These are phyloP conservation scores for Apodemia mormo DNA, from an alignment of 2,888 invertebrate species.

Conservation along the genomic window DNA sequence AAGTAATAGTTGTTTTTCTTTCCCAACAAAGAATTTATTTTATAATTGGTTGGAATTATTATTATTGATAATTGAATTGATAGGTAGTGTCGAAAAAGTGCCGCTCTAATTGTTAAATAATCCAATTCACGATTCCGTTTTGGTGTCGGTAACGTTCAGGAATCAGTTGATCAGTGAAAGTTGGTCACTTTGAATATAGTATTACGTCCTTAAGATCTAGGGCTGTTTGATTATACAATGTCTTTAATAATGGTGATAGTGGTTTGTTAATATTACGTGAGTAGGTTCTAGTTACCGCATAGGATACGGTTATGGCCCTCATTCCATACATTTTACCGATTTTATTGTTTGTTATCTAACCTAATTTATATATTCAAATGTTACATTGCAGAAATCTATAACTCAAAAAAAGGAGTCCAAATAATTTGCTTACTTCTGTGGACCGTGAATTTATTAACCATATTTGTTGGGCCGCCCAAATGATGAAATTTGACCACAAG, in stretches of 20 bases:
- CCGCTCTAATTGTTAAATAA: constrained; percentile 54
- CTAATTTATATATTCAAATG: too few species aligned
- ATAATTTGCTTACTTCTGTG: too few species aligned
- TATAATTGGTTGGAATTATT: neutral
- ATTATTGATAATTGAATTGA: constrained; percentile 37
- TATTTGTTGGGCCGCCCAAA: too few species aligned
- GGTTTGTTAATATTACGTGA: constrained; percentile 30
- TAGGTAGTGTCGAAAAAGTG: constrained; percentile 40
- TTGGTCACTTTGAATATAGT: constrained; percentile 46
- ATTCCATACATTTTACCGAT: neutral
- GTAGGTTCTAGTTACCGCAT: constrained; percentile 14
- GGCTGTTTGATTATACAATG: constrained; percentile 32
- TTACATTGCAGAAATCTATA: too few species aligned
- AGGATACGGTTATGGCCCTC: constrained; percentile 5
- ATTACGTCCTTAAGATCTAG: constrained; percentile 36
- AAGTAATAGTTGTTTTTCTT: neutral
- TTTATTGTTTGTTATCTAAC: too few species aligned
- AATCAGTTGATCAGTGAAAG: constrained; percentile 62
- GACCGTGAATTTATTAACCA: too few species aligned
- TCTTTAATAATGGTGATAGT: constrained; percentile 23
- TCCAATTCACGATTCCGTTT: constrained; percentile 53
- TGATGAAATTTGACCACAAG: too few species aligned
- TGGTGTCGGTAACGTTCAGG: constrained; percentile 43
- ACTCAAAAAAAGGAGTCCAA: too few species aligned
- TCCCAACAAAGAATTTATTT: neutral